Evolutionary conservation across 2,888 invertebrate species (phyloP), one percentile per base, ranked within the genome.

Genomic region (Aradus depressus): DNA sequence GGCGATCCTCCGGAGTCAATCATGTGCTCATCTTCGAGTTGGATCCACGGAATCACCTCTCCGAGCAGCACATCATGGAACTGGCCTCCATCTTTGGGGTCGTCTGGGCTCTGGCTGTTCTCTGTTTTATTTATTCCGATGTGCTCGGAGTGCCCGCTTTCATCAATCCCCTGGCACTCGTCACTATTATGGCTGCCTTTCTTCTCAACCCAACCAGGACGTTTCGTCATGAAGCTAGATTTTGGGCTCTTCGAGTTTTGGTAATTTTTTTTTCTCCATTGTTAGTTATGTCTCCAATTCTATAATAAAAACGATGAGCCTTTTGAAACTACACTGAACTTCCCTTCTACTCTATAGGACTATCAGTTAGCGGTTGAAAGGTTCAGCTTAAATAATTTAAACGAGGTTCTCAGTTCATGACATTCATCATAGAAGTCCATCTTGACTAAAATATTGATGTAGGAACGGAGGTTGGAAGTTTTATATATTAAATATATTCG

Each of bases 11-110:
- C 0, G 96, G 97, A 3, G 96, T 97, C 12, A 96, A 96, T 71
- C 96, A 97, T 66, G 96, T 97, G 0, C 74, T 97, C 2, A 97
- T 97, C 60, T 97, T 97, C 68, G 96, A 96, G 66, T 72, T 97
- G 62, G 95, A 97, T 68, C 96, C 96, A 0, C 73, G 96, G 51
- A 91, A 93, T 68, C 93, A 96, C 68, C 71, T 90, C 0, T 87
- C 87, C 0, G 93, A 95, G 62, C 93, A 95, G 64, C 89, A 96
- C 69, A 73, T 97, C 34, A 90, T 96, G 79, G 96, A 96, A 68
- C 69, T 92, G 62, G 88, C 95, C 0, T 84, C 91, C 0, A 84
- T 93, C 49, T 86, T 96, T 56, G 93, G 92, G 5, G 92, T 95
- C 1, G 79, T 95, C 1, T 97, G 96, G 96, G 85, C 90, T 0